Evolutionary conservation across 2,113 vertebrate genomes (phyloP).

Genomic region (Beaufortia kweichowensis): DNA sequence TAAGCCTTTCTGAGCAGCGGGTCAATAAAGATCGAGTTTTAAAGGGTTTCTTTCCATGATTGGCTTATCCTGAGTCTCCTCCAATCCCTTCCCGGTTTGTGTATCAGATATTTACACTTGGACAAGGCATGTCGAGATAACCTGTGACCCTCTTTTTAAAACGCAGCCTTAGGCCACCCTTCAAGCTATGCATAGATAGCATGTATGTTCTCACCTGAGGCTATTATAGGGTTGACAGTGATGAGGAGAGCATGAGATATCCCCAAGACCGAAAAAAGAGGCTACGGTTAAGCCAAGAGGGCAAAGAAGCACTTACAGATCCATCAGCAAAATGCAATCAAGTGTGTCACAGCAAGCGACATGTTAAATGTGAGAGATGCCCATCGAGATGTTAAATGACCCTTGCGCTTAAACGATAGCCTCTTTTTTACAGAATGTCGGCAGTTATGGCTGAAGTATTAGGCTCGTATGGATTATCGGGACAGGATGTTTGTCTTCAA

Average conservation of each 20-base stretch:
- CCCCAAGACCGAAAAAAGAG: conserved; percentile 21
- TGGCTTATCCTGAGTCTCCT: not conserved
- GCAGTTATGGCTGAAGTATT: conserved; percentile 7
- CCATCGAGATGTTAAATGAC: conserved; percentile 47
- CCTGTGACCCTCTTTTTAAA: conserved; percentile 66
- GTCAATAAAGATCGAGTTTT: not conserved
- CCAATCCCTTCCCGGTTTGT: not conserved
- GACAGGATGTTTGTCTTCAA: conserved; percentile 19
- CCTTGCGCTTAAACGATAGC: conserved; percentile 28
- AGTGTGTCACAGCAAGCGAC: conserved; percentile 46
- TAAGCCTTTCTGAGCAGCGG: not conserved
- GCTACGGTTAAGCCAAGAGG: conserved; percentile 2
- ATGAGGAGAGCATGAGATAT: conserved; percentile 19
- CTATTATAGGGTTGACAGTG: conserved; percentile 52
- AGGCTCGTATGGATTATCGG: not conserved
- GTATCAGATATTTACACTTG: conserved; percentile 9
- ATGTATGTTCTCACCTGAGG: conserved; percentile 35
- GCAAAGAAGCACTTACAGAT: conserved; percentile 22
- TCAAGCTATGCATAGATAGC: conserved; percentile 53
- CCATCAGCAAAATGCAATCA: conserved; percentile 53
- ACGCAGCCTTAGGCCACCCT: conserved; percentile 53
- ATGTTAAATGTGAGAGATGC: conserved; percentile 40
- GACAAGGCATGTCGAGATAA: conserved; percentile 42
- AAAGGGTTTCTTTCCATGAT: not conserved
- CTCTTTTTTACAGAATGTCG: conserved; percentile 34